These are phyloP conservation scores for Oryzias woworae DNA, from an alignment of 2,113 vertebrate genomes.

Conservation along the genomic window DNA sequence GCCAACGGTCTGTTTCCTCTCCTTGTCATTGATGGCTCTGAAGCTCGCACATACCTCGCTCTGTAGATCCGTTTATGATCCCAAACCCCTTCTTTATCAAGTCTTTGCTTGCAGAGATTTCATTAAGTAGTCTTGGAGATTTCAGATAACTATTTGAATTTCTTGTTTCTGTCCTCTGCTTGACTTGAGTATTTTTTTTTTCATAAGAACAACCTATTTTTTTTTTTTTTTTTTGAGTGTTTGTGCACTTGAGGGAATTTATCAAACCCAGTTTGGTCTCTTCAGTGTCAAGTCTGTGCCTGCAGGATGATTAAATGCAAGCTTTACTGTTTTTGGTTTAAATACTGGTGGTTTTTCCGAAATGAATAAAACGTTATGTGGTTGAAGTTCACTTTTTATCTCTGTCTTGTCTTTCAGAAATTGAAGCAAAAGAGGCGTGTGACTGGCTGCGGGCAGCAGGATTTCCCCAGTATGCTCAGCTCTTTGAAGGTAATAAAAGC, in stretches of 20 bases:
- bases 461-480: constrained; percentile 96
- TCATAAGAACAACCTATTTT: not conserved
- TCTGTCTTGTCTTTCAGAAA: constrained; percentile 82
- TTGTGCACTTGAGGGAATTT: not conserved
- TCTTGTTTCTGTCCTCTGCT: not conserved
- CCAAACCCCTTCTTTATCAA: constrained; percentile 1
- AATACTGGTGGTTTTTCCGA: constrained; percentile 12
- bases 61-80: constrained; percentile 25
- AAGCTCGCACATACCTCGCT: constrained; percentile 20
- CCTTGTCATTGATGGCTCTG: constrained; percentile 38
- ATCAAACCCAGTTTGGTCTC: not conserved
- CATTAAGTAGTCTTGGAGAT: not conserved
- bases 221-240: not conserved
- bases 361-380: constrained; percentile 4
- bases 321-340: not conserved
- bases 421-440: constrained; percentile 95
- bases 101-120: not conserved
- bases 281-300: not conserved
- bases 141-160: not conserved
- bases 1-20: constrained; percentile 60
- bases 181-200: not conserved
- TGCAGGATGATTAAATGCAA: not conserved
- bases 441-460: constrained; percentile 97
- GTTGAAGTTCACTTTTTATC: constrained; percentile 25
- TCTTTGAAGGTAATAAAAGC: constrained; percentile 89